Evolutionary conservation across 2,797 vertebrate genomes (phyloP).

Genomic region (Crax fasciolata): DNA sequence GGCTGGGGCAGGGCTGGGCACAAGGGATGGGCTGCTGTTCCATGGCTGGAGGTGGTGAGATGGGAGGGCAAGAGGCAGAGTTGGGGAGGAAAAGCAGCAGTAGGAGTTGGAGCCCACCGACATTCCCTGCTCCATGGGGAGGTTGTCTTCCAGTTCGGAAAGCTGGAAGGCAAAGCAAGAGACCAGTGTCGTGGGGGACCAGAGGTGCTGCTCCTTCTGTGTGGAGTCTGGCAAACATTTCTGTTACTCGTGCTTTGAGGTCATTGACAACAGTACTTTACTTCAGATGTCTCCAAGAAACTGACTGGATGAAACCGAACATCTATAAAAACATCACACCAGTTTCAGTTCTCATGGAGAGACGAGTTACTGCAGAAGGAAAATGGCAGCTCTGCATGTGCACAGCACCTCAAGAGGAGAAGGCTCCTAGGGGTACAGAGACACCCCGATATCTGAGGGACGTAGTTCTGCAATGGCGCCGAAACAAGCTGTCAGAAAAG

Average conservation of each 20-base stretch:
- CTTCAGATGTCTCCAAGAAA: conserved; percentile 8
- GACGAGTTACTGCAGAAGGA: fast-evolving
- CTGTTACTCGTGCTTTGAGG: neutral
- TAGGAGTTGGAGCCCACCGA: neutral
- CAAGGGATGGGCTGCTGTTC: neutral
- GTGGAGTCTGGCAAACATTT: neutral
- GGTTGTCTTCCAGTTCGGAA: neutral
- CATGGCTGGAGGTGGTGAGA: neutral
- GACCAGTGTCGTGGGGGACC: neutral
- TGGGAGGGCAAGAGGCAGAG: neutral
- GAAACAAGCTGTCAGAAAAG: neutral
- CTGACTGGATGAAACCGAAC: neutral
- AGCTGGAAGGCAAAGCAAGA: conserved; percentile 3
- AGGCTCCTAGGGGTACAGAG: neutral
- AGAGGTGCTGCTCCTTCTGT: neutral
- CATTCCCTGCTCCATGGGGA: neutral
- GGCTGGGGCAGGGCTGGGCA: neutral
- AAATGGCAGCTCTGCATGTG: neutral
- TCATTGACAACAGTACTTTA: neutral
- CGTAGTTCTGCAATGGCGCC: neutral
- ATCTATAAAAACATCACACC: neutral
- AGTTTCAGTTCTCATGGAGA: neutral
- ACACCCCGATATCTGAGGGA: neutral
- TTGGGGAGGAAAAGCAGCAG: neutral
- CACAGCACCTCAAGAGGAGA: neutral